Base-by-base conservation (phyloP, 2,797 vertebrate species). In the Hafferia zeledoni region DNA sequence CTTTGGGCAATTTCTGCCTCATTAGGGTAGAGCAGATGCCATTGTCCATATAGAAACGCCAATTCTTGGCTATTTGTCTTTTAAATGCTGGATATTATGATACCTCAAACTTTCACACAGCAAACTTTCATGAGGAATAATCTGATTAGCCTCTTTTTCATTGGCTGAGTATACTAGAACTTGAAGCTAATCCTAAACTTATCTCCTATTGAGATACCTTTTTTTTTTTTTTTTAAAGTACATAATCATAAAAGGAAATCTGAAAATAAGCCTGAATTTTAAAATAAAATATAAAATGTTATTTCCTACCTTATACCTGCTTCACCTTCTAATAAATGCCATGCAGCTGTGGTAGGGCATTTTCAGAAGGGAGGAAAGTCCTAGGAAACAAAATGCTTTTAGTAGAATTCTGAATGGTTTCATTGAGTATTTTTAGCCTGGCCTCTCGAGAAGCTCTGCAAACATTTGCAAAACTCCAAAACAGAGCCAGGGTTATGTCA, bases 401-500 rank as follows among this genome's bases (percentile, higher is more conserved):
- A 93, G 95, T 56, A 96, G 83, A 95, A 92, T 43, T 47, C 61
- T 96, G 88, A 97, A 97, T 93, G 90, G 89, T 87, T 93, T 94
- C 92, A 97, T 94, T 96, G 94, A 96, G 78, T 95, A 94, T 95
- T 96, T 92, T 96, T 91, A 96, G 91, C 63, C 52, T 55, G 75
- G 94, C 84, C 85, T 95, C 90, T 90, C 83, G 92, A 95, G 94
- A 94, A 95, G 75, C 77, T 92, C 79, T 79, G 87, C 87, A 97
- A 97, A 96, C 93, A 96, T 94, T 95, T 89, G 82, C 87, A 94
- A 93, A 86, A 92, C 87, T 82, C 78, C 76, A 55, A 80, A 93
- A 35, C 63, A 67, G 82, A 94, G 94, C 91, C 95, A 96, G 83
- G 63, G 83, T 94, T 97, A 92, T 91, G 95, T 95, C 94, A 91